Base-by-base conservation (phyloP, 2,888 invertebrate genomes). In the Pelosia muscerda region DNA sequence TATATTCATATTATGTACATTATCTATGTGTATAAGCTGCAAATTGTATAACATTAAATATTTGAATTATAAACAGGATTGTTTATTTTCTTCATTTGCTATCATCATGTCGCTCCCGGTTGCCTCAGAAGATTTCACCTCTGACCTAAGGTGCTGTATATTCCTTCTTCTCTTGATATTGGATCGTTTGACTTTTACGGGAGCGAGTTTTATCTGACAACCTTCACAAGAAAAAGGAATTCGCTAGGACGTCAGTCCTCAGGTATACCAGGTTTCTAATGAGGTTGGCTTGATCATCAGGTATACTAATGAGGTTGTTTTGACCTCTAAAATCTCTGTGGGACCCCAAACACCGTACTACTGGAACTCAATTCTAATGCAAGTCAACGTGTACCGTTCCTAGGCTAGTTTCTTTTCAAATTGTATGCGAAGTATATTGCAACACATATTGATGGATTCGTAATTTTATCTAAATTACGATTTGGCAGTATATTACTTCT, bases 11-110 rank as follows among this genome's bases (percentile, higher is more conserved):
- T 84, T 81, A 78, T 91, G 90, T 91, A 92, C 88, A 92, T 91
- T 90, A 84, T 88, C 83, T 89, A 86, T 84, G 86, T 86, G 84
- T 86, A 85, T 89, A 89, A 88, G 87, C 81, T 84, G 84, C 84
- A 84, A 88, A 88, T 86, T 91, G 88, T 90, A 88, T 91, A 92
- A 91, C 90, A 92, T 91, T 92, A 92, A 91, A 92, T 87, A 90
- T 88, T 88, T 87, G 84, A 84, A 84, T 63, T 82, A 80, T 77
- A 81, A 66, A 63, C 28, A 15, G 2, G 1, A 11, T 63, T 68
- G 31, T 64, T 63, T 63, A 9, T 54, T 63, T 63, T 62, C 4
- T 0, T n/a, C 5, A 23, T 2, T n/a, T 28, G 15, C 6, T 38
- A 26, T 9, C n/a, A 28, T 55, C 10, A 11, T 22, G 15, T 19